Evolutionary conservation across 1,140 invertebrate species (phyloP).

Genomic region (Thaumatotibia leucotreta): DNA sequence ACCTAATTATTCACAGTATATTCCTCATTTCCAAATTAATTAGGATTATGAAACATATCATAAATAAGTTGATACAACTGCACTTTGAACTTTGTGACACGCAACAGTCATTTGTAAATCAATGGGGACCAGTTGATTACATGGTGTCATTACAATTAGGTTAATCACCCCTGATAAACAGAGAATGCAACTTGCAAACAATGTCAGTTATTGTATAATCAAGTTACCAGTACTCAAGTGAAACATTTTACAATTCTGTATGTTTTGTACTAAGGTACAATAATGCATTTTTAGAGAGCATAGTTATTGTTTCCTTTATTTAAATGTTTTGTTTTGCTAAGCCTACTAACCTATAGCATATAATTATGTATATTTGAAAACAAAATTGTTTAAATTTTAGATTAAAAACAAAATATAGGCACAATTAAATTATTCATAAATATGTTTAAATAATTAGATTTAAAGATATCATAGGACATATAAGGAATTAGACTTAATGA

Average conservation of each 20-base stretch:
- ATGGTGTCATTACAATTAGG: slow-evolving; percentile 9
- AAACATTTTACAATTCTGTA: background rate
- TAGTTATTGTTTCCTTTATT: too few relatives aligned
- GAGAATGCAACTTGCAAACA: background rate
- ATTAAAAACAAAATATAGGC: too few relatives aligned
- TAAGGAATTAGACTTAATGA: background rate
- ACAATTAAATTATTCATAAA: background rate
- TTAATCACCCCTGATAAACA: slow-evolving; percentile 6
- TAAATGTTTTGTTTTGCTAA: background rate
- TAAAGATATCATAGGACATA: background rate
- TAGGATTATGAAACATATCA: background rate
- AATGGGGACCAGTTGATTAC: slow-evolving; percentile 5
- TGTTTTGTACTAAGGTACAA: background rate
- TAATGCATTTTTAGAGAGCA: background rate
- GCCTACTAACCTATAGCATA: background rate
- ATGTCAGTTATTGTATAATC: background rate
- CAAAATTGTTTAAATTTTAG: background rate
- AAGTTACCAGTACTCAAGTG: background rate
- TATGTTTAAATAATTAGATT: background rate
- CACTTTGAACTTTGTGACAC: background rate
- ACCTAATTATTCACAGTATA: background rate
- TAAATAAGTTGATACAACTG: background rate
- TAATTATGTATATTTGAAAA: too few relatives aligned
- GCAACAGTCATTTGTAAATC: background rate
- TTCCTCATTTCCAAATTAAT: background rate